Evolutionary conservation across 2,113 vertebrate species (phyloP), one percentile per base, ranked within the genome.

Genomic region (Bucco capensis): DNA sequence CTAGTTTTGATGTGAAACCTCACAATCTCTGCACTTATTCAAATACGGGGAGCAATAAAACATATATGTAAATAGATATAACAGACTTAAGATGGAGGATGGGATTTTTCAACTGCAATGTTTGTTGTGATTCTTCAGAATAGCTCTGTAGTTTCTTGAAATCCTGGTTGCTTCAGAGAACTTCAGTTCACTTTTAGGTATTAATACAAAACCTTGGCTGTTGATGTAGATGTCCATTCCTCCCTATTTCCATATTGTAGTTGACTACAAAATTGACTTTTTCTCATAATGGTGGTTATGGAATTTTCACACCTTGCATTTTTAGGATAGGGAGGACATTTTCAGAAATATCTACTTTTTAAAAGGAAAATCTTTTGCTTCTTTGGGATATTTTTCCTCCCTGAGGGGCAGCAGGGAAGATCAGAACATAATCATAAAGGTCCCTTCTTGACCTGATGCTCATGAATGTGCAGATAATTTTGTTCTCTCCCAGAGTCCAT

Each of bases 401-500:
- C 49, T 71, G 38, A 86, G 81, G 42, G 42, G 50, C 44, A 76
- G 44, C 56, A 57, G 76, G 62, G 27, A 80, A 86, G n/a, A 70
- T 62, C 62, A 70, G 40, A 42, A 18, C 56, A 88, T 62, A 73
- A 67, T 86, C 54, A 62, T 64, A 81, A 86, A 57, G 28, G 28
- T 70, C 56, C 76, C 37, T 86, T 82, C 50, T 87, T 70, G 46
- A 30, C 65, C 58, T 61, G 35, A 83, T 77, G 53, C 47, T 78
- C 53, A 67, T 88, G 51, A 77, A 37, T 42, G 33, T 66, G 65
- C 66, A 71, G 65, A 90, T 90, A 84, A 84, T 78, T 83, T 90
- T 53, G n/a, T 40, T 66, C 47, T 83, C 66, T 77, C 74, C 65
- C 65, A 97, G 97, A 97, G 72, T 87, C 94, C 61, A 86, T 96